Conservation (phyloP, 2,888 invertebrate genomes). For the Meiosimyza decipiens region DNA sequence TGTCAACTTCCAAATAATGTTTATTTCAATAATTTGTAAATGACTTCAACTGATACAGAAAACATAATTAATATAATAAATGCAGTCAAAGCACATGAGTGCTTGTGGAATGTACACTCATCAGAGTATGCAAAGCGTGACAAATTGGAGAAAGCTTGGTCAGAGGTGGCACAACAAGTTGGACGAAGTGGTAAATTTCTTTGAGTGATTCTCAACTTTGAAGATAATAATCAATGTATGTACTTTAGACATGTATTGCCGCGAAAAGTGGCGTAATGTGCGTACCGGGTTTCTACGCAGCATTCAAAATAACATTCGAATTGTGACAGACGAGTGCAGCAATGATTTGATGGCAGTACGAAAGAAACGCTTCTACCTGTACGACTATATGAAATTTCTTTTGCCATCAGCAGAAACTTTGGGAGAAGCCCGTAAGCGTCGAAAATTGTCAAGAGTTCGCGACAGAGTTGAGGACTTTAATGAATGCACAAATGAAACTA, state of each 20-base stretch:
- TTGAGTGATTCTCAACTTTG: not conserved
- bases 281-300: slow-evolving; percentile 48
- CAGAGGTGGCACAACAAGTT: slow-evolving; percentile 40
- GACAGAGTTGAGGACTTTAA: slow-evolving; percentile 28
- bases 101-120: slow-evolving; percentile 43
- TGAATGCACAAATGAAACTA: slow-evolving; percentile 26
- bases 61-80: slow-evolving; percentile 42
- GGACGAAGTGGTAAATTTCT: slow-evolving; percentile 37
- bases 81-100: slow-evolving; percentile 41
- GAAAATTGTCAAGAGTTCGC: slow-evolving; percentile 19
- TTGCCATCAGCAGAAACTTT: slow-evolving; percentile 36
- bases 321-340: slow-evolving; percentile 3
- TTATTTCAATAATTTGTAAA: not conserved
- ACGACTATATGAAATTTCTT: slow-evolving; percentile 45
- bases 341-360: slow-evolving; percentile 29
- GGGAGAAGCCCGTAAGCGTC: slow-evolving; percentile 31
- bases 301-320: slow-evolving; percentile 40
- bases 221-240: not conserved
- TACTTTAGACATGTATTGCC: slow-evolving; percentile 40
- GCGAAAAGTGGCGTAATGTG: slow-evolving; percentile 48
- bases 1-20: too few species aligned
- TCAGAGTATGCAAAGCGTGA: slow-evolving; percentile 42
- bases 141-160: slow-evolving; percentile 43
- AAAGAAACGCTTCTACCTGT: slow-evolving; percentile 45
- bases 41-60: slow-evolving; percentile 18